A percentile compares a stretch with the other conserved stretches of the same genome.
These are phyloP conservation scores for Anarsia innoxiella DNA, from an alignment of 2,888 invertebrate genomes.

Conservation along the genomic window DNA sequence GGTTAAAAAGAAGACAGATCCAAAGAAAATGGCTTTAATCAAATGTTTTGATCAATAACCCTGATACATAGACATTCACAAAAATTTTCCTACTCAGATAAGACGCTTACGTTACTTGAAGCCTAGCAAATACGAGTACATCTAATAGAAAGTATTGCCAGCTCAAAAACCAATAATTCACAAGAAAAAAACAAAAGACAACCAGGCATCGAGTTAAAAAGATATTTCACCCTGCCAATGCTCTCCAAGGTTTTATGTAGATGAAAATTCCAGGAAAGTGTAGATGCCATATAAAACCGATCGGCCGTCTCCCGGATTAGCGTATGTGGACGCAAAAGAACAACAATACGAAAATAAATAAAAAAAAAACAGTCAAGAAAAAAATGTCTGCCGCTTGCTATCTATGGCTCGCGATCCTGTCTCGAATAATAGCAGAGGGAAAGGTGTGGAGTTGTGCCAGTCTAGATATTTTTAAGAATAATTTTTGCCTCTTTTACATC, in stretches of 20 bases:
- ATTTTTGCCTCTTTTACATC: no score
- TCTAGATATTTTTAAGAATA: no score
- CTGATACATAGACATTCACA: no score
- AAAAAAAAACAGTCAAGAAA: constrained; percentile 47
- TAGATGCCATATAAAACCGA: constrained; percentile 22
- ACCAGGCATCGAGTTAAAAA: no score
- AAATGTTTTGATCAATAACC: no score
- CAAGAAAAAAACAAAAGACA: background rate
- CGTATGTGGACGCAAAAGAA: constrained; percentile 50
- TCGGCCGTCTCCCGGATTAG: constrained; percentile 45
- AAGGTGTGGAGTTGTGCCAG: constrained; percentile 33
- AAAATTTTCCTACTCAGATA: no score
- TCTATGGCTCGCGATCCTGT: constrained; percentile 65
- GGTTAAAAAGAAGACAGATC: no score
- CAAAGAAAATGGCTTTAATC: no score
- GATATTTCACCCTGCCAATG: no score
- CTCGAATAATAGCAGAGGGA: constrained; percentile 46
- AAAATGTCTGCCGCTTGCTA: constrained; percentile 64
- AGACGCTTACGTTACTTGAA: no score
- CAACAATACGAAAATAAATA: constrained; percentile 25
- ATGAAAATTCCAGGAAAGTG: constrained; percentile 11
- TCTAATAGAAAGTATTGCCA: no score
- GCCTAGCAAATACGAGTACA: no score
- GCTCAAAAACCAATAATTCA: background rate
- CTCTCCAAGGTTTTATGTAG: constrained; percentile 4